phyloP scores from a whole-genome alignment of 2,888 invertebrate species.

The Scotopteryx bipunctaria region DNA sequence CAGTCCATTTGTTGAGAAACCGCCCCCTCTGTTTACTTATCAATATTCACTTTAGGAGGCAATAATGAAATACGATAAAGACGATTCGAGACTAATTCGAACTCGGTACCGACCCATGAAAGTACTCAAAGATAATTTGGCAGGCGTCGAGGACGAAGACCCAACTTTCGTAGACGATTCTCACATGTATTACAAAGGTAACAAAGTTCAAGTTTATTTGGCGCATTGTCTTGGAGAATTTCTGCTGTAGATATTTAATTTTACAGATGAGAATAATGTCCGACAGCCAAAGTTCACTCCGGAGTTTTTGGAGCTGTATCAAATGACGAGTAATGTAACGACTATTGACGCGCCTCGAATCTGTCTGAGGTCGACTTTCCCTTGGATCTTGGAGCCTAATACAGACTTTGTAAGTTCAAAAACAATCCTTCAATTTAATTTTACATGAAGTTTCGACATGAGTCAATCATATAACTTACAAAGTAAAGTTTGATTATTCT shows the following conservation, averaged over 20 bases:
- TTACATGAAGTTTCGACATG: constrained; percentile 1
- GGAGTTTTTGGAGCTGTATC: constrained; percentile 68
- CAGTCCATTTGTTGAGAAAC: constrained; percentile 25
- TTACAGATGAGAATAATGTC: constrained; percentile 65
- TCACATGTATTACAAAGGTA: constrained; percentile 75
- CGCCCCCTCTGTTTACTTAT: constrained; percentile 35
- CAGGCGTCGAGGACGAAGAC: constrained; percentile 68
- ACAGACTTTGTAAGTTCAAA: constrained; percentile 66
- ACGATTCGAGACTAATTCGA: constrained; percentile 71
- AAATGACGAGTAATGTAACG: constrained; percentile 67
- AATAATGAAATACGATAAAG: constrained; percentile 67
- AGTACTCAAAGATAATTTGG: constrained; percentile 71
- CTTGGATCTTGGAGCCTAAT: constrained; percentile 78
- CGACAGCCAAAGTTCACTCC: constrained; percentile 69
- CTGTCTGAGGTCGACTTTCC: constrained; percentile 68
- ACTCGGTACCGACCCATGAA: constrained; percentile 77
- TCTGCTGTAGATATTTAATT: constrained; percentile 37
- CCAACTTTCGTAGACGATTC: constrained; percentile 74
- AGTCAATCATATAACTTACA: constrained; percentile 3
- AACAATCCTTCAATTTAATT: constrained; percentile 3
- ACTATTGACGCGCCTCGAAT: constrained; percentile 68
- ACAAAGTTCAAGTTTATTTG: constrained; percentile 31
- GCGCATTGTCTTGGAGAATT: constrained; percentile 4
- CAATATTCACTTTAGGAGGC: constrained; percentile 57
- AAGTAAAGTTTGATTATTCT: constrained; percentile 10